Conservation (phyloP, 2,888 invertebrate species). For the Stegophylla sp. region DNA sequence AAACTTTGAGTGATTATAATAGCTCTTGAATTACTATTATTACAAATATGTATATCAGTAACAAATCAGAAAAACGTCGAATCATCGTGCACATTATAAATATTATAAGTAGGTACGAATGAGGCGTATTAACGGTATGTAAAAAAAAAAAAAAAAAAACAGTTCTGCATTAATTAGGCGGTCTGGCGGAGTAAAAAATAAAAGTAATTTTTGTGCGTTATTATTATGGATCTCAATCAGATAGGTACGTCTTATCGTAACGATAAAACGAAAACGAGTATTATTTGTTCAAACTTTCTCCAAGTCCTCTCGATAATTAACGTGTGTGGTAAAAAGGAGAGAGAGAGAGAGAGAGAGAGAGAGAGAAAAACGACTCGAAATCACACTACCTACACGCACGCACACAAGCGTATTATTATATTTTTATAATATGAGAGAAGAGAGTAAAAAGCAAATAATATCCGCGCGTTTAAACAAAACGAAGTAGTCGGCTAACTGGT, state of each 20-base stretch:
- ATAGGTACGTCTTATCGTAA: conserved; percentile 1
- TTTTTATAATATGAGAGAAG: background rate
- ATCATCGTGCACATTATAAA: background rate
- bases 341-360: no score
- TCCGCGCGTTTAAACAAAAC: conserved; percentile 14
- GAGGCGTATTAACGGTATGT: background rate
- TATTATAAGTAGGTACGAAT: background rate
- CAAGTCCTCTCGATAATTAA: conserved; percentile 44
- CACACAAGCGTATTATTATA: background rate
- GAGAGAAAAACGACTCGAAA: conserved; percentile 38
- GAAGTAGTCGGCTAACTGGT: background rate
- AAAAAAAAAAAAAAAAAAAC: background rate
- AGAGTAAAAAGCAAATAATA: conserved; percentile 17
- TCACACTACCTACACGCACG: background rate
- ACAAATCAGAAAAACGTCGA: background rate
- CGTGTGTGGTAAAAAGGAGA: conserved; percentile 14
- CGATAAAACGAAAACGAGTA: conserved; percentile 38
- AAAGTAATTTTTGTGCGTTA: conserved; percentile 3
- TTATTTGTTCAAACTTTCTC: conserved; percentile 38
- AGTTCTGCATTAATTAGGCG: background rate
- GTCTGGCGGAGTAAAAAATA: conserved; percentile 6
- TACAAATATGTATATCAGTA: no score
- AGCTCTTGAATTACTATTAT: no score
- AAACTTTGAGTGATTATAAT: no score
- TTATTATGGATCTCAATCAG: conserved; percentile 6